A percentile compares a stretch with the other conserved stretches of the same genome.
These are phyloP conservation scores for Euproctis similis DNA, from an alignment of 2,888 invertebrate species.

Conservation along the genomic window DNA sequence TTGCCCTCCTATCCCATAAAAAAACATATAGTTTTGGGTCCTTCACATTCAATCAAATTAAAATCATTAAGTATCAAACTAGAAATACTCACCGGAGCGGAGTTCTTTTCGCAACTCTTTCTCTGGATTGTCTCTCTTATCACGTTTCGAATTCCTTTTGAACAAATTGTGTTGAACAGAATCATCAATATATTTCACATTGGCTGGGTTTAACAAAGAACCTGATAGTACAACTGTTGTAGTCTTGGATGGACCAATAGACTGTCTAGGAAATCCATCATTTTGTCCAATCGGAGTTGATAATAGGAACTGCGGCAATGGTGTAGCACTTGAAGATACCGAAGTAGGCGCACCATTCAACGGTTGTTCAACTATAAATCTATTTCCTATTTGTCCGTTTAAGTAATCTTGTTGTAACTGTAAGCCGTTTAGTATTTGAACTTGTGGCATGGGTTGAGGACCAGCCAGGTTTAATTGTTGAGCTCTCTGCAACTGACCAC, in stretches of 20 bases:
- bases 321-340: constrained; percentile 24
- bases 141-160: constrained; percentile 66
- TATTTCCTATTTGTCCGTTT: constrained; percentile 79
- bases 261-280: constrained; percentile 25
- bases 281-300: constrained; percentile 22
- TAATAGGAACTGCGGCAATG: constrained; percentile 29
- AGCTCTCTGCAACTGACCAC: constrained; percentile 78
- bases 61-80: too few species aligned
- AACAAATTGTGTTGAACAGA: constrained; percentile 61
- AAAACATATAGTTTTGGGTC: too few species aligned
- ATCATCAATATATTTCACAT: constrained; percentile 79
- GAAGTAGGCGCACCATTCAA: constrained; percentile 42
- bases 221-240: constrained; percentile 55
- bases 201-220: constrained; percentile 73
- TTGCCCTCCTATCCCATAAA: too few species aligned
- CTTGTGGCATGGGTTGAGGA: constrained; percentile 60
- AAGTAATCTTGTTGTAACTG: constrained; percentile 75
- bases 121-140: constrained; percentile 68
- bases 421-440: constrained; percentile 63
- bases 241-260: constrained; percentile 45
- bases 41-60: not conserved
- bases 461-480: constrained; percentile 71
- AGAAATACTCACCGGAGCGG: constrained; percentile 4
- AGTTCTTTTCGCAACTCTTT: constrained; percentile 48
- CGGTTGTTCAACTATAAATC: constrained; percentile 75